Base-by-base conservation (phyloP, 2,888 invertebrate genomes). In the Odontomyia ornata region DNA sequence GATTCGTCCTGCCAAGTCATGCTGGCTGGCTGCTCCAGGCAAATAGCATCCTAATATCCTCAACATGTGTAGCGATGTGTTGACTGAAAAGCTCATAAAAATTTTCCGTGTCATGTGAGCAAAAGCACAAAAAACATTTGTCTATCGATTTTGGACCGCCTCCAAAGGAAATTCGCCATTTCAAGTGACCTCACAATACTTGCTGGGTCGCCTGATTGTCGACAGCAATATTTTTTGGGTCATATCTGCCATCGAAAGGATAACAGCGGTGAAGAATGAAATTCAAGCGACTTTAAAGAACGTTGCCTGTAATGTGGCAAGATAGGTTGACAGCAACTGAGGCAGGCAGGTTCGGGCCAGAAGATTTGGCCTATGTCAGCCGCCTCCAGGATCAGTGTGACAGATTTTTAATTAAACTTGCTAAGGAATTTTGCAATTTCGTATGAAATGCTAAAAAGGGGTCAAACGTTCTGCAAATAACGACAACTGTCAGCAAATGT, bases 401-500 rank as follows among this genome's bases (percentile, higher is more conserved):
- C 73, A 73, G 60, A 57, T 73, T 73, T 73, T 73, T 73, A 73
- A 73, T 73, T 73, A 73, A 73, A 60, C 73, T 30, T 27, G 36
- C 60, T 18, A 60, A 36, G 25, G 36, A 60, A 43, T 73, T 73
- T 36, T 23, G 57, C 56, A 73, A 57, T 73, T 73, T 73, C 43
- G 13, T 57, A 36, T 15, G 28, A 30, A 65, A 36, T 4, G 18
- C 21, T 7, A 3, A 18, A 65, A 65, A 30, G n/a, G 65, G 21
- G 65, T 65, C 65, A 11, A 65, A 21, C 18, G 65, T 64, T 11
- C 28, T 27, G 57, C 23, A 11, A 57, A 21, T 62, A 11, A 36
- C 36, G 36, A 36, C 36, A 36, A 36, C 36, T 36, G 36, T 36
- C 36, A 36, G 36, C 36, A 36, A 36, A 36, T 36, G 36, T 36